Conservation (phyloP, 2,888 invertebrate species). For the Salpingus planirostris region DNA sequence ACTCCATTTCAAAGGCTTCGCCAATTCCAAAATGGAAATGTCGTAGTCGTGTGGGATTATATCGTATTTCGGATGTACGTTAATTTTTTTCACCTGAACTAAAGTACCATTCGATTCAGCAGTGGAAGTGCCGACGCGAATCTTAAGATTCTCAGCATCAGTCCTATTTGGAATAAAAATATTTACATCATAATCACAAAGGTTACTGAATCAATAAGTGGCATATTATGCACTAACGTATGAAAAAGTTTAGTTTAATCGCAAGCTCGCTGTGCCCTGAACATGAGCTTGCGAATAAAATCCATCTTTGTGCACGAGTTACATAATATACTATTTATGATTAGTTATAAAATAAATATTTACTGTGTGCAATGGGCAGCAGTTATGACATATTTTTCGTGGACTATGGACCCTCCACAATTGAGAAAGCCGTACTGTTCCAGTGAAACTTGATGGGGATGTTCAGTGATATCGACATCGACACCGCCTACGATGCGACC, state of each 20-base stretch:
- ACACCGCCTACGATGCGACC: slow-evolving; percentile 39
- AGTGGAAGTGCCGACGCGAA: neutral
- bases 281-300: too few species aligned
- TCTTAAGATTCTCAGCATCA: neutral
- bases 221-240: too few species aligned
- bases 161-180: too few species aligned
- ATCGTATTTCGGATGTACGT: neutral
- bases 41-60: neutral
- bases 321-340: too few species aligned
- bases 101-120: neutral
- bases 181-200: too few species aligned
- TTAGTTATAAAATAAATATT: too few species aligned
- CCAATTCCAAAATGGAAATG: neutral
- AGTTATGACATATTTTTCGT: slow-evolving; percentile 42
- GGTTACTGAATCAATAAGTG: too few species aligned
- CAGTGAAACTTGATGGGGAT: slow-evolving; percentile 47
- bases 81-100: neutral
- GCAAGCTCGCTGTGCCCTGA: too few species aligned
- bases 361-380: slow-evolving; percentile 47
- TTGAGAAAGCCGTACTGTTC: slow-evolving; percentile 40
- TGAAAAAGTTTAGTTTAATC: too few species aligned
- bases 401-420: slow-evolving; percentile 46
- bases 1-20: neutral
- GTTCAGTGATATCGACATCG: slow-evolving; percentile 40
- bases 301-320: too few species aligned